Evolutionary conservation across 2,113 vertebrate species (phyloP).

Genomic region (Platycercus adscitus): DNA sequence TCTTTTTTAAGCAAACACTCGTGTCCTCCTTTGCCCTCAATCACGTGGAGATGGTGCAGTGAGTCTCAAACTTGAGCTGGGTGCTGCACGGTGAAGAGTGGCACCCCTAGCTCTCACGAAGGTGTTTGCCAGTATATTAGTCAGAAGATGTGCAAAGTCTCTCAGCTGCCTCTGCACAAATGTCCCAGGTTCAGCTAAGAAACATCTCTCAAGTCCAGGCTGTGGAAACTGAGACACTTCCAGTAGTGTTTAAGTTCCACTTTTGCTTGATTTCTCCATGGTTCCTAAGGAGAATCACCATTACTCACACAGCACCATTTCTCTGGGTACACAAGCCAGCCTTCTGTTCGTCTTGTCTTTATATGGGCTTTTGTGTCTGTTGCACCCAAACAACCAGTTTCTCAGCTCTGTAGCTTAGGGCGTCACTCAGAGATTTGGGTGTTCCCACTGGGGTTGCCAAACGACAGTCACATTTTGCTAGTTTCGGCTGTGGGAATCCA

Average conservation of each 20-base stretch:
- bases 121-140: not conserved
- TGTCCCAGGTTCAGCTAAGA: not conserved
- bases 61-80: not conserved
- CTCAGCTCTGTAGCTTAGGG: not conserved
- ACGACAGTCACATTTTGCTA: not conserved
- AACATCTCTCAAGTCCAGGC: not conserved
- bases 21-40: constrained; percentile 41
- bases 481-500: constrained; percentile 32
- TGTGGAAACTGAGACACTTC: not conserved
- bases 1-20: constrained; percentile 14
- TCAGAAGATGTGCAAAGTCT: not conserved
- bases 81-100: not conserved
- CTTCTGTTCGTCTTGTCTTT: not conserved
- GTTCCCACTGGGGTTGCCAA: not conserved
- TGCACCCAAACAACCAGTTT: not conserved
- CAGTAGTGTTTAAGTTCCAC: not conserved
- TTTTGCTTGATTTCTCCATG: not conserved
- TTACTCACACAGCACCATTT: rapidly evolving
- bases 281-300: not conserved
- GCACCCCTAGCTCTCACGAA: not conserved
- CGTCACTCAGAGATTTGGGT: not conserved
- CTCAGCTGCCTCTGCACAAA: not conserved
- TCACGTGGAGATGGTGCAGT: not conserved
- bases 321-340: not conserved
- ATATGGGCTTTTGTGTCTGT: not conserved